Base-by-base conservation (phyloP, 2,888 invertebrate genomes). In the Nudaria mundana region DNA sequence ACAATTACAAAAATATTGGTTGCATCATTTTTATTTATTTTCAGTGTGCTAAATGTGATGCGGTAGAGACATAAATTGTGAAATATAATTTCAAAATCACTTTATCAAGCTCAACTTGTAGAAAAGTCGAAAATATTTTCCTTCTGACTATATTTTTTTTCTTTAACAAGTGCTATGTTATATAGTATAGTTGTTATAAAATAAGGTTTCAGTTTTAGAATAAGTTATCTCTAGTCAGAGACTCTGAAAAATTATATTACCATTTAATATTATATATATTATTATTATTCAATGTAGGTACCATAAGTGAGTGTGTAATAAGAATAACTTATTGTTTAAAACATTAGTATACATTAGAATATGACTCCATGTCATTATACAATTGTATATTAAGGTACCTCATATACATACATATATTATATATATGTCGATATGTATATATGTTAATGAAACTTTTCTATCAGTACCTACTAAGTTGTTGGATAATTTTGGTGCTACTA, bases 211-310 rank as follows among this genome's bases (percentile, higher is more conserved):
- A 76, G 73, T 80, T 77, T 49, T 85, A 85, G 82, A 62, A 70
- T 83, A 83, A 76, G 66, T 72, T 79, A 84, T 86, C 84, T 87
- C 88, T 88, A 88, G 88, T 88, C 88, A 88, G 87, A 82, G 88
- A 88, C 77, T 79, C 78, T 81, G 76, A 81, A 76, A 76, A 72
- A 51, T n/a, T 62, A 72, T 78, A 83, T 84, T 86, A 86, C 88
- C 86, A 86, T 83, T 85, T 83, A 82, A 81, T 80, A 80, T 76
- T 80, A 77, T 24, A 16, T 16, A 11, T 28, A 28, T 14, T 81
- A 76, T 31, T 77, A 76, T 75, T 76, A 77, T 78, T 76, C 66
- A 70, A 62, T 54, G 67, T 79, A 76, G 76, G 73, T 81, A 81
- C 75, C 69, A 55, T 79, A 79, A 76, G 75, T 71, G 76, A 74